These are phyloP conservation scores for Lucilia cuprina DNA, from an alignment of 1,140 invertebrate species.

Conservation along the genomic window DNA sequence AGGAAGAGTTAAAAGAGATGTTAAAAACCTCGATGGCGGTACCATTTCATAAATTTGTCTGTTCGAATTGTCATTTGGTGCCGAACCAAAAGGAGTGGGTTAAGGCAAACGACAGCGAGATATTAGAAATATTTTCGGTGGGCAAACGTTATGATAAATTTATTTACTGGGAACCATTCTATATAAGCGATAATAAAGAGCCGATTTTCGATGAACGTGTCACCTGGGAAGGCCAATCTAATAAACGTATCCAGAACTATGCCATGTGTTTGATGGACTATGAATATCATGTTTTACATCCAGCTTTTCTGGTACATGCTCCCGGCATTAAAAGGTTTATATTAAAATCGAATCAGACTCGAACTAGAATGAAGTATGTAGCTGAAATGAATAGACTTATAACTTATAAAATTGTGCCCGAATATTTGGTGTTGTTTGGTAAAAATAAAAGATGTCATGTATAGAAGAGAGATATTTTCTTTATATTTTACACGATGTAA, in stretches of 20 bases:
- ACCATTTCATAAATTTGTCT: conserved; percentile 87
- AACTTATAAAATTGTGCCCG: conserved; percentile 50
- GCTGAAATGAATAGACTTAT: conserved; percentile 51
- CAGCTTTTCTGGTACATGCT: conserved; percentile 59
- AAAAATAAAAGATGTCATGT: conserved; percentile 40
- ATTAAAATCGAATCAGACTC: not conserved
- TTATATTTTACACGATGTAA: no score
- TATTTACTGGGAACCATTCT: conserved; percentile 88
- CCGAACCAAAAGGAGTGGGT: conserved; percentile 83
- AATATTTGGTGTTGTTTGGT: conserved; percentile 55
- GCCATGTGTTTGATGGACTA: conserved; percentile 61
- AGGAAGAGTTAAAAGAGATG: conserved; percentile 75
- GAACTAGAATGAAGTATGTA: conserved; percentile 42
- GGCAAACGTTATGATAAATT: conserved; percentile 77
- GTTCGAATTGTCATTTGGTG: conserved; percentile 85
- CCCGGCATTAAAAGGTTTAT: conserved; percentile 55
- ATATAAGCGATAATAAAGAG: conserved; percentile 83
- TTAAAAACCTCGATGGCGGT: conserved; percentile 76
- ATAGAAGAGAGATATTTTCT: not conserved
- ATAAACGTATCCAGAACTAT: conserved; percentile 82
- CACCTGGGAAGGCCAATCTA: conserved; percentile 87
- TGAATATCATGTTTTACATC: conserved; percentile 59
- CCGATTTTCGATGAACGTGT: conserved; percentile 87
- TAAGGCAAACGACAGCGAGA: conserved; percentile 67
- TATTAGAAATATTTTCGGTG: conserved; percentile 78